Percentiles rank a stretch among this genome's conserved stretches.
phyloP scores from a whole-genome alignment of 2,888 invertebrate genomes.

The Leptarthrus brevirostris region DNA sequence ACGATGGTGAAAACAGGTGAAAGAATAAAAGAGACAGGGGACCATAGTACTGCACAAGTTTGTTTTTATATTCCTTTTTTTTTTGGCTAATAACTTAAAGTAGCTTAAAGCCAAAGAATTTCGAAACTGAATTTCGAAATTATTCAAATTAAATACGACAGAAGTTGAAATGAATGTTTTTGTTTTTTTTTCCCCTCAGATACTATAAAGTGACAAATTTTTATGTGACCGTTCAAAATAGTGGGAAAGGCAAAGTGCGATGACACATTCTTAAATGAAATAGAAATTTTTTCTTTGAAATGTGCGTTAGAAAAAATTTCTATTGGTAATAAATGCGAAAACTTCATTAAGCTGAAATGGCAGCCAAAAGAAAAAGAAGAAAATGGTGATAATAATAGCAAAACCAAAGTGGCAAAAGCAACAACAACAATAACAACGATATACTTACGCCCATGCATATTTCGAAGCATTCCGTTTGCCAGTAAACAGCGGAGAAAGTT shows the following conservation, averaged over 20 bases:
- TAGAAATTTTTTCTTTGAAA: conserved; percentile 24
- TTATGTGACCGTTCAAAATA: not conserved
- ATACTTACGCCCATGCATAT: conserved; percentile 69
- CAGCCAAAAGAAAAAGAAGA: conserved; percentile 2
- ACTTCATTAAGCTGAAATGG: conserved; percentile 3
- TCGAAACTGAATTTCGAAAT: conserved; percentile 40
- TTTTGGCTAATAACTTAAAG: conserved; percentile 25
- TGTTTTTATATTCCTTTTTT: conserved; percentile 10
- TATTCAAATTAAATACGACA: conserved; percentile 31
- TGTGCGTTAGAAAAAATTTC: conserved; percentile 27
- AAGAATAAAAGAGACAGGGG: conserved; percentile 15
- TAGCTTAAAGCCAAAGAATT: conserved; percentile 20
- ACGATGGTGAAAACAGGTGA: conserved; percentile 42
- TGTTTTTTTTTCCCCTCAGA: conserved; percentile 5
- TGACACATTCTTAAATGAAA: conserved; percentile 36
- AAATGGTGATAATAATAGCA: conserved; percentile 16
- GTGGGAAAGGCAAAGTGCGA: not conserved
- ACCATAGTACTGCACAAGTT: conserved; percentile 10
- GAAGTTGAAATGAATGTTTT: conserved; percentile 26
- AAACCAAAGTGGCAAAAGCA: conserved; percentile 30
- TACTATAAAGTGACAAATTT: not conserved
- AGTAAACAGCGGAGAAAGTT: conserved; percentile 67
- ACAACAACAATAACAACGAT: conserved; percentile 37
- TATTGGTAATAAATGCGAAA: conserved; percentile 19
- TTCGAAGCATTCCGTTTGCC: conserved; percentile 68